Evolutionary conservation across 2,888 invertebrate species (phyloP), one percentile per base, ranked within the genome.

Genomic region (Tenthredo mesomela): DNA sequence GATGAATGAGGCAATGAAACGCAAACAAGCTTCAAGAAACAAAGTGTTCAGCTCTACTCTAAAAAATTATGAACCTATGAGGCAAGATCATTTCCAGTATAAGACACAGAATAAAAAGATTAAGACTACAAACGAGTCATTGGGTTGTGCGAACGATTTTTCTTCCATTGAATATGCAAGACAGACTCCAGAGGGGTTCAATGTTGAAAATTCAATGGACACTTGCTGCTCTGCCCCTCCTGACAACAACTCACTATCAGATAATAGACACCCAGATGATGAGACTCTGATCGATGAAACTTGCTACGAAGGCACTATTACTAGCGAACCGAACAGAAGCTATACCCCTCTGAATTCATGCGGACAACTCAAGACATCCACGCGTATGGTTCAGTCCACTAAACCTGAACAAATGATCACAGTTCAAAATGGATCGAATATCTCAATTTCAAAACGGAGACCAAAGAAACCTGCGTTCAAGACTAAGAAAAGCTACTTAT

Each of bases 1-100:
- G 6, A 86, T 89, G 83, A 89, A 89, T 37, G 86, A 85, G 29
- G 84, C 75, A 6, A 87, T 88, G 70, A 87, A 84, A 75, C 75
- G 40, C 33, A 84, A 85, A 25, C 78, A 65, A 61, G 84, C 58
- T 58, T 29, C 58, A 15, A 40, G 84, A 84, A 84, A 18, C 18
- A 71, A 61, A n/a, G 54, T 37, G 12, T 43, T 61, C 10, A 80
- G 40, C 15, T 61, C 61, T 21, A 80, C 80, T 80, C 5, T 37
- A 15, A 40, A 61, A 80, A 80, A 40, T 58, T 25, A 40, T 61
- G 40, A 80, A 40, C 21, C 80, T 1, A 21, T 10, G 4, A 40
- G 50, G 40, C 21, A 61, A 15, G 25, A 37, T 40, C 18, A 10
- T 54, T 37, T 15, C 40, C 7, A 21, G 21, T 18, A 21, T 21